A percentile compares a stretch with the other conserved stretches of the same genome.
phyloP scores from a whole-genome alignment of 2,113 vertebrate species.

The Vulpes vulpes region DNA sequence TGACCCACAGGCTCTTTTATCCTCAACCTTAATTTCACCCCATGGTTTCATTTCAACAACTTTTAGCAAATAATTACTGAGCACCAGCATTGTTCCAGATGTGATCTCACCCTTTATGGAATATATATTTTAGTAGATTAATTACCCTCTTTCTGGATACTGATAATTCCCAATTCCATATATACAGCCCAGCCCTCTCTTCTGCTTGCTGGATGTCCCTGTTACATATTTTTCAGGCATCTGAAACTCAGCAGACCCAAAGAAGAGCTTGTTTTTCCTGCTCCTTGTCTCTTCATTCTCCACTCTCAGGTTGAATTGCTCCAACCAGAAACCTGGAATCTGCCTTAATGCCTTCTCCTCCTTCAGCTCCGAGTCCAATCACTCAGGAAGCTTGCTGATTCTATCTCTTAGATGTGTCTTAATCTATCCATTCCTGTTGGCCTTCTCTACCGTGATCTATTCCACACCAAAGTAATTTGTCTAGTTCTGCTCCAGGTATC shows the following conservation, averaged over 20 bases:
- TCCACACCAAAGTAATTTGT: background rate
- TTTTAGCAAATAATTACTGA: background rate
- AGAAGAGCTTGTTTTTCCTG: background rate
- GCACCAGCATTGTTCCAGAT: background rate
- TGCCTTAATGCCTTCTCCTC: background rate
- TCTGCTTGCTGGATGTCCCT: background rate
- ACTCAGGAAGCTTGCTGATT: background rate
- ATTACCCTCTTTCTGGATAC: background rate
- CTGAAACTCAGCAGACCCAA: background rate
- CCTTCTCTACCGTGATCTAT: background rate
- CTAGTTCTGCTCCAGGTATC: background rate
- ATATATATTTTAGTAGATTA: background rate
- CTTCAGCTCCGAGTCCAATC: background rate
- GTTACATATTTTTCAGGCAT: background rate
- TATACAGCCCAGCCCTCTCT: background rate
- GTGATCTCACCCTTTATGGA: background rate
- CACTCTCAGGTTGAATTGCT: background rate
- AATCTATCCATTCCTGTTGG: background rate
- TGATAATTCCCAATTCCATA: background rate
- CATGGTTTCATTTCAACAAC: background rate
- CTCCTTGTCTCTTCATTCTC: background rate
- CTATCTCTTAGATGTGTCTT: background rate
- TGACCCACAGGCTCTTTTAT: background rate
- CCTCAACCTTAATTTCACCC: background rate
- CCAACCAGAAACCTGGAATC: background rate